These are phyloP conservation scores for Darevskia mixta DNA, from an alignment of 2,797 vertebrate genomes.

Conservation along the genomic window DNA sequence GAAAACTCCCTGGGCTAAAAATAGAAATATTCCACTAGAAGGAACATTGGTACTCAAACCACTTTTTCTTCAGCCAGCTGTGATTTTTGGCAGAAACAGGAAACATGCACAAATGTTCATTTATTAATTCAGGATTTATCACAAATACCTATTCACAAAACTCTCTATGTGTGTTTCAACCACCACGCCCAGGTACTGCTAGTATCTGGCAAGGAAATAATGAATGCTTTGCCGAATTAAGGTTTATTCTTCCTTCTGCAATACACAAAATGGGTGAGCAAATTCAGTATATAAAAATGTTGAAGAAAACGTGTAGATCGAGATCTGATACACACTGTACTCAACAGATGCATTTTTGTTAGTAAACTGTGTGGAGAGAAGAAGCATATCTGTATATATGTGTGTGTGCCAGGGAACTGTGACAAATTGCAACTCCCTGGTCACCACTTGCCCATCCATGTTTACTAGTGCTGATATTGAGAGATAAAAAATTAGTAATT, in stretches of 20 bases:
- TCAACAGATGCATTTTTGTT: background rate
- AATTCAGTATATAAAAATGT: background rate
- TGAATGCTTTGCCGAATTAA: background rate
- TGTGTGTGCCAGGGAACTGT: background rate
- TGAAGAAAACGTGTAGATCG: background rate
- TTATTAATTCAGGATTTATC: slow-evolving; percentile 21
- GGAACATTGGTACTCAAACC: slow-evolving; percentile 5
- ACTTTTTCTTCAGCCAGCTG: slow-evolving; percentile 15
- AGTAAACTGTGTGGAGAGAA: background rate
- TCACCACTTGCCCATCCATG: background rate
- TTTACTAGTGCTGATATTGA: background rate
- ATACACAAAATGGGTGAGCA: slow-evolving; percentile 42
- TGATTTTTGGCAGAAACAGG: slow-evolving; percentile 7
- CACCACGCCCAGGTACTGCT: background rate
- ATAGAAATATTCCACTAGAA: slow-evolving; percentile 33
- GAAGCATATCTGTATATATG: background rate
- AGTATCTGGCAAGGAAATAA: background rate
- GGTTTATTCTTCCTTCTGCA: slow-evolving; percentile 55
- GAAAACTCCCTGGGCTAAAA: slow-evolving; percentile 26
- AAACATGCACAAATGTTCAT: slow-evolving; percentile 21
- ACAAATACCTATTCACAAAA: slow-evolving; percentile 25
- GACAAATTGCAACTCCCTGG: background rate
- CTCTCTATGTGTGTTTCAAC: background rate
- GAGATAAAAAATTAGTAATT: background rate
- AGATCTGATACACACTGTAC: background rate